phyloP scores from a whole-genome alignment of 2,797 vertebrate species.

The Adrianichthys oophorus region DNA sequence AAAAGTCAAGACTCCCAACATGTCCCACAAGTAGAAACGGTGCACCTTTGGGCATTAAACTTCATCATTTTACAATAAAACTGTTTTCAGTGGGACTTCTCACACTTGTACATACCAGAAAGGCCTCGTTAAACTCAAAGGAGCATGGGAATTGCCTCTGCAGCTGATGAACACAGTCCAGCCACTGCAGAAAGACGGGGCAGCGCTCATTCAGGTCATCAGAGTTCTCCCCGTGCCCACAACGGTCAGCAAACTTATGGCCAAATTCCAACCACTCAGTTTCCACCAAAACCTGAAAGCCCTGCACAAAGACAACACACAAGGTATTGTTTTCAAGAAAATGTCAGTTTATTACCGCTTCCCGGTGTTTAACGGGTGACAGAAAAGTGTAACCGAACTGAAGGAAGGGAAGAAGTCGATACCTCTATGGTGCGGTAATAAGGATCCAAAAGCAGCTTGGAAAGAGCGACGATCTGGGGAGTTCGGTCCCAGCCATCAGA shows the following conservation, averaged over 20 bases:
- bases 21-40: too few species aligned
- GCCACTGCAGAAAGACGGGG: conserved; percentile 97
- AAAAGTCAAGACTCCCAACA: conserved; percentile 7
- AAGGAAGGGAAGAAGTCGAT: conserved; percentile 11
- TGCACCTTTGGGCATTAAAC: too few species aligned
- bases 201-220: conserved; percentile 97
- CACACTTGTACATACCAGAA: conserved; percentile 82
- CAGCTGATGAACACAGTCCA: conserved; percentile 98
- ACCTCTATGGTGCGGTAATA: conserved; percentile 98
- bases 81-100: background rate
- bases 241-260: conserved; percentile 97
- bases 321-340: background rate
- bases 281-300: conserved; percentile 97
- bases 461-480: conserved; percentile 93
- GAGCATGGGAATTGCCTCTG: conserved; percentile 99
- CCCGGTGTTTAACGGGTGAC: background rate
- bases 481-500: conserved; percentile 99
- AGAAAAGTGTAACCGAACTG: background rate
- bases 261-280: conserved; percentile 98
- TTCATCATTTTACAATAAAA: too few species aligned
- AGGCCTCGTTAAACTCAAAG: conserved; percentile 98
- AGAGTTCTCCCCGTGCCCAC: conserved; percentile 94
- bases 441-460: conserved; percentile 94
- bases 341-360: too few species aligned
- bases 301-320: conserved; percentile 50